These are phyloP conservation scores for Spinus pinus DNA, from an alignment of 2,797 vertebrate genomes.

Conservation along the genomic window DNA sequence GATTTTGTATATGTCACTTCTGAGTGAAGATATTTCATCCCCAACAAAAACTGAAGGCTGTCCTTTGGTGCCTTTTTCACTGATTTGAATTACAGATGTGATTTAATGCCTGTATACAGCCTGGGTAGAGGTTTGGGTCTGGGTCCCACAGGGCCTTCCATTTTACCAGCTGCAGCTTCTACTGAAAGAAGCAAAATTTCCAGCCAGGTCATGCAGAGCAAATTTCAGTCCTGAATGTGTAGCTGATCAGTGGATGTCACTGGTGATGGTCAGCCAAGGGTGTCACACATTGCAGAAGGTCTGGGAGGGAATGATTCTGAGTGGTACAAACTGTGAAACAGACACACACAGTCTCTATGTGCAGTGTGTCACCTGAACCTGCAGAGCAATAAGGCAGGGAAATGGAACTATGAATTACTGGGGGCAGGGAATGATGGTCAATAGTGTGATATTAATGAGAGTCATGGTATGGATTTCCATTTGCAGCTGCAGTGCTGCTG, in stretches of 20 bases:
- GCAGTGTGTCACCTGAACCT: not conserved
- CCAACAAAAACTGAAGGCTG: not conserved
- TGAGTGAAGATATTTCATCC: not conserved
- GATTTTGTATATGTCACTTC: not conserved
- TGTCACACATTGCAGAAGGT: not conserved
- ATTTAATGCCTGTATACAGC: not conserved
- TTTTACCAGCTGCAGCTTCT: not conserved
- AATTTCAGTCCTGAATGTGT: not conserved
- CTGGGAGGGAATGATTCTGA: not conserved
- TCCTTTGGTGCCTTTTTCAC: not conserved
- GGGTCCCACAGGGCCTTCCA: not conserved
- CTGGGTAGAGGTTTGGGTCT: not conserved
- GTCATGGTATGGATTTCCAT: not conserved
- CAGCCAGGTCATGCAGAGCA: not conserved
- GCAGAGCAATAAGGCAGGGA: not conserved
- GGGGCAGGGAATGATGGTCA: not conserved
- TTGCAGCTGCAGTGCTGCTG: not conserved
- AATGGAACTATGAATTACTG: not conserved
- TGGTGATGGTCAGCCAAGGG: not conserved
- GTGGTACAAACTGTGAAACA: not conserved
- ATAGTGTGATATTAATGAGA: not conserved
- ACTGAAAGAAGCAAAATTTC: not conserved
- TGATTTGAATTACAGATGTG: not conserved
- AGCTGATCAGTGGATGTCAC: not conserved
- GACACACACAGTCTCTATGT: not conserved